Conservation (phyloP, 2,888 invertebrate genomes). For the Trachelus stipa region DNA sequence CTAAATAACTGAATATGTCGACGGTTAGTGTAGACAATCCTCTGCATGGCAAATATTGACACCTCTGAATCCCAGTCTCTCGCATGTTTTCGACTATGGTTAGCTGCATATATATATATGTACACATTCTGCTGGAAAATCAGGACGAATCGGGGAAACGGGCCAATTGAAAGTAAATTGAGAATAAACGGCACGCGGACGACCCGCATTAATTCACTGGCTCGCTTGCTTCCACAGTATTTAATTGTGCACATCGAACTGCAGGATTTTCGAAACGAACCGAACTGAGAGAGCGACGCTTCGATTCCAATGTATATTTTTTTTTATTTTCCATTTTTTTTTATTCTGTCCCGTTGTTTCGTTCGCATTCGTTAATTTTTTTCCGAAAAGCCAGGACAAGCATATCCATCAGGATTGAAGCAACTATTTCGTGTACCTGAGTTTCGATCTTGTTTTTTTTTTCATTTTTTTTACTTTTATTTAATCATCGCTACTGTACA, state of each 20-base stretch:
- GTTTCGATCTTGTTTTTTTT: background rate
- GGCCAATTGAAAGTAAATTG: constrained; percentile 3
- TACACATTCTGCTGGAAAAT: background rate
- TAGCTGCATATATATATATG: background rate
- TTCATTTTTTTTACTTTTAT: too few species aligned
- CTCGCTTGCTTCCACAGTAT: background rate
- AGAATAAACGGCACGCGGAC: background rate
- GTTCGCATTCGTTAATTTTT: background rate
- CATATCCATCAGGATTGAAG: background rate
- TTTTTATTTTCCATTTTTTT: background rate
- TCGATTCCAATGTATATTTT: background rate
- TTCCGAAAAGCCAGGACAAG: background rate
- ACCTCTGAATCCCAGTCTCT: background rate
- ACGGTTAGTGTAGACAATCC: background rate
- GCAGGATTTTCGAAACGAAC: background rate
- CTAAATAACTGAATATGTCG: background rate
- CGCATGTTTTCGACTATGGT: background rate
- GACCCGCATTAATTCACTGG: background rate
- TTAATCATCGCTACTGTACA: background rate
- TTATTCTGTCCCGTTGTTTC: background rate
- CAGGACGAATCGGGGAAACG: background rate
- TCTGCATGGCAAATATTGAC: background rate
- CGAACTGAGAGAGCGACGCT: background rate
- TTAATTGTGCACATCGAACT: constrained; percentile 1
- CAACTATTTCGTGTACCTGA: background rate